Base-by-base conservation (phyloP, 2,888 invertebrate genomes). In the Piscicola geometra region DNA sequence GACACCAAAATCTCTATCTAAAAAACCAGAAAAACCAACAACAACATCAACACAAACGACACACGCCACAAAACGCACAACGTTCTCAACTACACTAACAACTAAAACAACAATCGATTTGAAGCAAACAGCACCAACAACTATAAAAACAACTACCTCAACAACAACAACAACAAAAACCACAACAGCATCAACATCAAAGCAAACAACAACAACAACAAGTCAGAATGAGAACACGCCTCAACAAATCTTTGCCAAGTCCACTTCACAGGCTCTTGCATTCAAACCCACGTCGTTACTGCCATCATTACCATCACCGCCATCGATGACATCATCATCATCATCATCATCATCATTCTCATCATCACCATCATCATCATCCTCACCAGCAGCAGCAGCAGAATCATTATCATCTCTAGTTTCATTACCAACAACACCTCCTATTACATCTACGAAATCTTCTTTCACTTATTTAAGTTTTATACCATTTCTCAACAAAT, bases 71-170 rank as follows among this genome's bases (percentile, higher is more conserved):
- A 35, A 32, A 69, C 36, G 35, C 32, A 35, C 69, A 69, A 18
- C 69, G 36, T 33, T n/a, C 2, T 35, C 69, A 35, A 18, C 69
- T 35, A 18, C 69, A 69, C 1, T 3, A 69, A 1, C 69, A 69
- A 12, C 69, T n/a, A n/a, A n/a, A n/a, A n/a, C n/a, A n/a, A n/a
- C n/a, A n/a, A n/a, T n/a, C n/a, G n/a, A n/a, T n/a, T n/a, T n/a
- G n/a, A n/a, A n/a, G n/a, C n/a, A n/a, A 69, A 18, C 35, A 25
- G 15, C 32, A 35, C 35, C 69, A 69, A 35, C 35, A 69, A 18
- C 35, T n/a, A 18, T 21, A 36, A 2, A 33, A 66, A 21, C 30
- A 30, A 64, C 30, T 2, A 12, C 32, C 18, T 3, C 25, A 35
- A 36, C 35, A 69, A 35, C 35, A 33, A 35, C 69, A 36, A 12